Evolutionary conservation across 2,797 vertebrate genomes (phyloP).

Genomic region (Mormyrus hasselquistii): DNA sequence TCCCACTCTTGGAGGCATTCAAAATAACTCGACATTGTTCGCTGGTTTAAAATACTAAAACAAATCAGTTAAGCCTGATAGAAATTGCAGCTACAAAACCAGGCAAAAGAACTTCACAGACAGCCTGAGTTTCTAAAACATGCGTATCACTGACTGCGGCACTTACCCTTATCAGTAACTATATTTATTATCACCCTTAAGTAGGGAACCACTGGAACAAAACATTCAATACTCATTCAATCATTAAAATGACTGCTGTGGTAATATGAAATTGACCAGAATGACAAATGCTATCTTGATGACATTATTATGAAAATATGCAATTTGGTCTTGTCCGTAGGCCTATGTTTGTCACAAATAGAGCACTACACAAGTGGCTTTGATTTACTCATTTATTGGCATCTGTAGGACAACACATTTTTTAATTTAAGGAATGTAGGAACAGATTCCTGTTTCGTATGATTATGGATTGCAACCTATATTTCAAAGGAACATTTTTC

Average conservation of each 20-base stretch:
- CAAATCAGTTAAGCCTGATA: not conserved
- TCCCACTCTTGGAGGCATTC: conserved; percentile 73
- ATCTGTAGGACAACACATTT: not conserved
- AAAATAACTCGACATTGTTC: conserved; percentile 26
- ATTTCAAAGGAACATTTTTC: not conserved
- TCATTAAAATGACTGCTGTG: not conserved
- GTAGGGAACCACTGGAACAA: not conserved
- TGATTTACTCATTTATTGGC: not conserved
- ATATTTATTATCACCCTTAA: not conserved
- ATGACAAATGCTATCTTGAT: not conserved
- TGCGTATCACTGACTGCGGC: not conserved
- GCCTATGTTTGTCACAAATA: not conserved
- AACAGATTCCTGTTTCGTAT: not conserved
- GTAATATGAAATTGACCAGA: not conserved
- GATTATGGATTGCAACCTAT: not conserved
- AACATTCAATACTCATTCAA: not conserved
- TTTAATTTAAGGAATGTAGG: not conserved
- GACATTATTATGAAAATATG: not conserved
- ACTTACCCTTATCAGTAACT: not conserved
- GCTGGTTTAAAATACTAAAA: not conserved
- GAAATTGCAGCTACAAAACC: not conserved
- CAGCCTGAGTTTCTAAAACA: not conserved
- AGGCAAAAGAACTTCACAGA: not conserved
- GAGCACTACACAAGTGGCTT: not conserved
- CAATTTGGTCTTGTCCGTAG: not conserved